Percentiles rank a stretch among this genome's conserved stretches.
Conservation (phyloP, 1,140 invertebrate species). For the Octopus bimaculoides region DNA sequence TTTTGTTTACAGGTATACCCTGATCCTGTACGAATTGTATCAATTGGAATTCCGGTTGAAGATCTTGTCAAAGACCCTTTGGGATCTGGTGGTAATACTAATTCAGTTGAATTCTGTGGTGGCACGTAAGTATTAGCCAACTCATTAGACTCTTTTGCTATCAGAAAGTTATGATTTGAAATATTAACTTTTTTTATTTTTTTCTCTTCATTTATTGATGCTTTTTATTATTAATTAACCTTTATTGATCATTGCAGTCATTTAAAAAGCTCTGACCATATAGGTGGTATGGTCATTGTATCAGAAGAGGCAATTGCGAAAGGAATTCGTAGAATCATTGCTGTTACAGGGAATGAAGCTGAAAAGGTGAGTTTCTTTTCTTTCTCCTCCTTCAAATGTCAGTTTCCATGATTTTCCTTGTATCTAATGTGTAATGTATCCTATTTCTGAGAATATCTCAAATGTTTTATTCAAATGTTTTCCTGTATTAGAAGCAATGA, state of each 20-base stretch:
- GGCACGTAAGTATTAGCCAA: conserved; percentile 74
- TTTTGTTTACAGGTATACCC: conserved; percentile 75
- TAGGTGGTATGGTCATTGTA: conserved; percentile 92
- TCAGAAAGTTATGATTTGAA: background rate
- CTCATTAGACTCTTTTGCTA: background rate
- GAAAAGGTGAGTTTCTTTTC: conserved; percentile 56
- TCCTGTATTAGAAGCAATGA: too few species aligned
- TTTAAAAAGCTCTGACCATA: conserved; percentile 78
- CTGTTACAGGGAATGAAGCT: conserved; percentile 92
- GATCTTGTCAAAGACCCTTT: conserved; percentile 83
- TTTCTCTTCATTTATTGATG: background rate
- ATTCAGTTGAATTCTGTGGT: conserved; percentile 99
- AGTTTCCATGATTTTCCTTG: too few species aligned
- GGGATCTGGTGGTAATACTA: conserved; percentile 71
- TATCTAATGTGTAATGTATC: too few species aligned
- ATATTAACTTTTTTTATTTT: background rate
- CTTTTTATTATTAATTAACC: background rate
- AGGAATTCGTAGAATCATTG: conserved; percentile 95
- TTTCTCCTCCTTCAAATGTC: too few species aligned
- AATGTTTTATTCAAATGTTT: too few species aligned
- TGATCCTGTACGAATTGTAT: conserved; percentile 95
- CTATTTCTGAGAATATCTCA: too few species aligned
- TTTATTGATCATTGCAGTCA: conserved; percentile 64
- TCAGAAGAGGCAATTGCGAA: conserved; percentile 99
- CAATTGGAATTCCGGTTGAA: conserved; percentile 90